Base-by-base conservation (phyloP, 2,113 vertebrate species). In the Neolamprologus fasciatus region DNA sequence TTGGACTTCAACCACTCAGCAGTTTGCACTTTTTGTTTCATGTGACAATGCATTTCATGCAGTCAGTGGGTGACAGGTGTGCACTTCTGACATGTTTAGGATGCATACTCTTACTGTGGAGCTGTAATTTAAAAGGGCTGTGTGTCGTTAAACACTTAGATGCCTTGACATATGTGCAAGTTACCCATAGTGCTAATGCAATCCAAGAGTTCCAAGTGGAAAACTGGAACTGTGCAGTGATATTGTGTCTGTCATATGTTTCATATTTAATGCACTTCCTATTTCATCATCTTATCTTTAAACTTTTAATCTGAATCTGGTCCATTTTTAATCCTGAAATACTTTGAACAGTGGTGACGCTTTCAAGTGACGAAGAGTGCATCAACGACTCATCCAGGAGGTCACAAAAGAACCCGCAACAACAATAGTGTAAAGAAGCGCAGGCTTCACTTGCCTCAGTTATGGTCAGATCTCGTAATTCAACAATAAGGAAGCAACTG, bases 401-500 rank as follows among this genome's bases (percentile, higher is more conserved):
- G 58, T 33, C 28, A 63, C 58, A 63, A 63, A 63, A 63, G 28
- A 63, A 63, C 58, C 58, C 1, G 28, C 0, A 63, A 63, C 28
- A 63, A 33, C 28, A 63, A 33, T 33, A 63, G 33, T 63, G 58
- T 63, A 63, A 33, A 63, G 9, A 63, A 11, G 28, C 4, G 16
- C 58, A 63, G 57, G 57, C 57, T 31, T 61, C 57, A 33, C 57
- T 61, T 61, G 28, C 28, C 28, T 61, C 57, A 33, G 3, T 1
- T 61, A 61, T 4, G 16, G 28, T 61, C 28, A 33, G 16, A 61
- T 16, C 0, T 33, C 0, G 3, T 33, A 16, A 33, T 19, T 61
- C 57, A 61, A 33, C 28, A 61, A 61, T 61, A 61, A 61, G 57
- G 57, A 61, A 61, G 57, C 28, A 19, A 63, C 16, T 63, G 58